Evolutionary conservation across 2,888 invertebrate genomes (phyloP), one percentile per base, ranked within the genome.

Genomic region (Machimus atricapillus): DNA sequence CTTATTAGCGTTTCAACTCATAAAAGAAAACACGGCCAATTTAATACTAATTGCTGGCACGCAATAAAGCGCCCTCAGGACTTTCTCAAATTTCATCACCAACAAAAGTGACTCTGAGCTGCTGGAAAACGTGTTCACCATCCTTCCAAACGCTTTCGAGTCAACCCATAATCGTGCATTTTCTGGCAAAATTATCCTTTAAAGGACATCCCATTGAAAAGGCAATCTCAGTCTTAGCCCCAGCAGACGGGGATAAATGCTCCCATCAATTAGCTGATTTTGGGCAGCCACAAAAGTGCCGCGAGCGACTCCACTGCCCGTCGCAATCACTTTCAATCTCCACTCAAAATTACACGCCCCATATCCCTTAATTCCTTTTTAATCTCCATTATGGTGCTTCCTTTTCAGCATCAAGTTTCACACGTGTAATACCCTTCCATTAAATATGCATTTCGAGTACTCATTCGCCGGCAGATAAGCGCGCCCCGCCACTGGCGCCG

Each of bases 351-450:
- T 85, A 85, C 85, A 85, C 85, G 85, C 85, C 85, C 85, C 85
- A 85, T 85, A 85, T 73, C 73, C 73, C 85, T 74, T 85, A 85
- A 85, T 85, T 85, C 85, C 74, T 85, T 85, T 85, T 85, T 85
- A 85, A 85, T 85, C 85, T 85, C 74, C 85, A 85, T 85, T 85
- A 85, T 74, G 46, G 43, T 27, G 74, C n/a, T 85, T 83, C 66
- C 66, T 66, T 23, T 19, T 85, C 43, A 40, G 27, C 73, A 85
- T 74, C 46, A 85, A 85, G 74, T 85, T 85, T 85, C 85, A 85
- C 85, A 85, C 85, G 85, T 85, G 85, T 85, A 85, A 85, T 85
- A 85, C 85, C 85, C 85, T 85, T 85, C 85, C 85, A 85, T 85
- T 85, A 85, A 85, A 85, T 85, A 85, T 85, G 85, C 85, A 85